A percentile compares a stretch with the other conserved stretches of the same genome.
Evolutionary conservation across 2,888 invertebrate species (phyloP).

Genomic region (Cephus runcator): DNA sequence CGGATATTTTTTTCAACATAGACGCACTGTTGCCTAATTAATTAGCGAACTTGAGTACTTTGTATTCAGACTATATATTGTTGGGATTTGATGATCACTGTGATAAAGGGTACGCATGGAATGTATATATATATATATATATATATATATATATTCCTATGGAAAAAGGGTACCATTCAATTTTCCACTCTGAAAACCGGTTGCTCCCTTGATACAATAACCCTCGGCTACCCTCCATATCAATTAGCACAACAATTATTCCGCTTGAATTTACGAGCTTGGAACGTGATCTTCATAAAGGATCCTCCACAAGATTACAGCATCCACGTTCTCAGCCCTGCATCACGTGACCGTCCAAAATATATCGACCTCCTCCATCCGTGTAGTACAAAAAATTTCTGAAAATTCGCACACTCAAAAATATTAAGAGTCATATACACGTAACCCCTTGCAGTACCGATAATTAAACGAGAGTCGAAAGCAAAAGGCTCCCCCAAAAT

Average conservation of each 20-base stretch:
- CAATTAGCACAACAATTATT: neutral
- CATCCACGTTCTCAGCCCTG: neutral
- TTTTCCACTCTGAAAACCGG: neutral
- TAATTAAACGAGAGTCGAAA: neutral
- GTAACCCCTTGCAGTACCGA: neutral
- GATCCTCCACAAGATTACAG: neutral
- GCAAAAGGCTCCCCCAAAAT: neutral
- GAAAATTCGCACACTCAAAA: neutral
- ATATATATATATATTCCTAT: no score
- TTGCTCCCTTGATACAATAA: neutral
- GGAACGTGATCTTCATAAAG: neutral
- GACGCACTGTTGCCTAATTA: neutral
- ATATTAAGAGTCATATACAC: neutral
- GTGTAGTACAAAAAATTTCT: accelerated
- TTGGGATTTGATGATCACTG: neutral
- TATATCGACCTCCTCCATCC: neutral
- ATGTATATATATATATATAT: neutral
- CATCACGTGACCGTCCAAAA: neutral
- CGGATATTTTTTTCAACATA: neutral
- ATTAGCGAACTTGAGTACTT: neutral
- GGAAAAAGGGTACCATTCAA: neutral
- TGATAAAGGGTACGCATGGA: neutral
- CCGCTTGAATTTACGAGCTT: neutral
- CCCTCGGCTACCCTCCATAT: neutral
- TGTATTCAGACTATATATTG: neutral